Evolutionary conservation across 2,113 vertebrate species (phyloP).

Genomic region (Crocuta crocuta): DNA sequence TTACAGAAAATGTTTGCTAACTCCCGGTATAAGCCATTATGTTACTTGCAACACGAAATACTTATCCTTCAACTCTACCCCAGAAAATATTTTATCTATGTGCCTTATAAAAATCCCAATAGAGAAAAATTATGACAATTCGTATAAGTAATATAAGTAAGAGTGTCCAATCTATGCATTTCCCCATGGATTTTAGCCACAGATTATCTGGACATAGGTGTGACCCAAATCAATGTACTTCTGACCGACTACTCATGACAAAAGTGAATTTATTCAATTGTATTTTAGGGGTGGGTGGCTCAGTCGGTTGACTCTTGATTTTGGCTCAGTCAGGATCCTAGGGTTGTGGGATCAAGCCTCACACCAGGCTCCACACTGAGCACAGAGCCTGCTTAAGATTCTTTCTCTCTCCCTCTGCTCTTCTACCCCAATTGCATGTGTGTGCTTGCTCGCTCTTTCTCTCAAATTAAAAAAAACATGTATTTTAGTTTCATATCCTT

Average conservation of each 20-base stretch:
- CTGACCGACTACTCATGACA: background rate
- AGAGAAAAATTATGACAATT: background rate
- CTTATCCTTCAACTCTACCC: background rate
- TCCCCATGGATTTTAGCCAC: background rate
- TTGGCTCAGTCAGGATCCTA: too few species aligned
- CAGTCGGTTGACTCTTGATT: too few species aligned
- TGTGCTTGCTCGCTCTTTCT: too few species aligned
- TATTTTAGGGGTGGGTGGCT: background rate
- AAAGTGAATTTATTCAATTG: background rate
- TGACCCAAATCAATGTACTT: background rate
- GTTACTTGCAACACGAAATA: background rate
- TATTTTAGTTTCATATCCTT: background rate
- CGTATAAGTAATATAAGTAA: background rate
- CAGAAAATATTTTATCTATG: background rate
- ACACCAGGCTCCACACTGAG: too few species aligned
- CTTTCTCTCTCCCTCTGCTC: too few species aligned
- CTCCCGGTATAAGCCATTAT: background rate
- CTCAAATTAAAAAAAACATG: background rate
- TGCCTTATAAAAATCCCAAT: background rate
- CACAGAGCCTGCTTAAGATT: too few species aligned
- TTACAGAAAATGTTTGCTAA: conserved; percentile 2
- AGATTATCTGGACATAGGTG: background rate
- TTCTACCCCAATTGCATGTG: too few species aligned
- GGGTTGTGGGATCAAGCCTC: too few species aligned
- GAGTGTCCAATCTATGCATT: background rate